Evolutionary conservation across 1,140 invertebrate genomes (phyloP), one percentile per base, ranked within the genome.

Genomic region (Drosophila azteca): DNA sequence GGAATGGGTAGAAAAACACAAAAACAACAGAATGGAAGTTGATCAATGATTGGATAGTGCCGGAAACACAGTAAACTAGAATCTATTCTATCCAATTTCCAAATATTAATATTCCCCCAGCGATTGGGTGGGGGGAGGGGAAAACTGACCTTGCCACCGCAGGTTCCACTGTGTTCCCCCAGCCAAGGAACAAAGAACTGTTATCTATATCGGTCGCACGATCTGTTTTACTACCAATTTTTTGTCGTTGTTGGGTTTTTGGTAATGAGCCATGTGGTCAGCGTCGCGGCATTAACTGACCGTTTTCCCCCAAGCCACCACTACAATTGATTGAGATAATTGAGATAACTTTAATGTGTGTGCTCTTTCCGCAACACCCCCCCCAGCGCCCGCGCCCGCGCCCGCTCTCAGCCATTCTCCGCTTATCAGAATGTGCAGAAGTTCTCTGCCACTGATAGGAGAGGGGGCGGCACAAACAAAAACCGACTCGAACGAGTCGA

Each of bases 401-500:
- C 63, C n/a, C 24, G 15, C 9, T 8, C 24, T 29, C 9, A 11
- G 35, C 13, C 35, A 5, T 2, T 31, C 11, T 39, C 35, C 35
- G 35, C 71, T 74, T 75, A 75, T 75, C 71, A 75, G 41, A 74
- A 75, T 52, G 43, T 75, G 61, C 71, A 75, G 71, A 75, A 75
- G 48, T 75, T 75, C 71, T 31, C 20, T n/a, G 7, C 49, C 45
- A 50, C 71, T 75, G 71, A 75, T 75, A 74, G 35, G 9, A 9
- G 31, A 9, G 31, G 3, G 31, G 31, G 7, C 8, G 46, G 64
- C 45, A 57, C 45, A 57, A 70, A 69, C 67, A 74, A 62, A 62
- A 57, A 75, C 65, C 49, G 26, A 64, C 31, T 53, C 44, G 54
- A 73, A 73, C 60, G 52, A 63, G 66, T 48, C 72, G 74, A 85